These are phyloP conservation scores for Perognathus longimembris DNA, from an alignment of 2,113 vertebrate species.

Conservation along the genomic window DNA sequence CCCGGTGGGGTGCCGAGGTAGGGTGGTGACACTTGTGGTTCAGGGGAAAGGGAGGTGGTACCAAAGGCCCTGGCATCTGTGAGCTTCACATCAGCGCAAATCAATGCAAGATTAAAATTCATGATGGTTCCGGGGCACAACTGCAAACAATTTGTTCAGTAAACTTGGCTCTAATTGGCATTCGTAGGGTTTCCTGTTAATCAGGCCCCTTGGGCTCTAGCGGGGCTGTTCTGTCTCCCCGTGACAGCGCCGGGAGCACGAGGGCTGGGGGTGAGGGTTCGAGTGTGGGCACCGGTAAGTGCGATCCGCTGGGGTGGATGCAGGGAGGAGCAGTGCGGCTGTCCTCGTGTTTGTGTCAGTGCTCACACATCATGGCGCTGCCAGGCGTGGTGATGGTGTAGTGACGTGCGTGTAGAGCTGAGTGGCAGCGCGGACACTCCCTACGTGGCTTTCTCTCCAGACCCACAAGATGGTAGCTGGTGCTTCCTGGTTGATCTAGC, in stretches of 20 bases:
- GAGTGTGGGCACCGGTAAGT: too few relatives aligned
- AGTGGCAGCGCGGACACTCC: neutral
- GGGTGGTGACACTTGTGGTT: neutral
- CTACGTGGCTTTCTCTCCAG: neutral
- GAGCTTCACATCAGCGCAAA: slow-evolving; percentile 78
- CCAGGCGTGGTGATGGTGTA: neutral
- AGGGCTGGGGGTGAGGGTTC: neutral
- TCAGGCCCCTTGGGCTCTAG: slow-evolving; percentile 86
- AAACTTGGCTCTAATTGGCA: slow-evolving; percentile 91
- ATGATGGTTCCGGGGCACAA: slow-evolving; percentile 91
- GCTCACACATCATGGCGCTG: neutral
- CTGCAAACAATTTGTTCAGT: slow-evolving; percentile 90
- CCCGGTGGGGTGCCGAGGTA: neutral
- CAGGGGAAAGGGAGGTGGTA: neutral
- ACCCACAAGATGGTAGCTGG: neutral
- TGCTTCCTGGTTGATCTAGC: too few relatives aligned
- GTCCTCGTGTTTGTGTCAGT: too few relatives aligned
- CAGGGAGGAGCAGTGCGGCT: neutral
- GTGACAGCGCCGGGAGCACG: slow-evolving; percentile 71
- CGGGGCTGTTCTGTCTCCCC: slow-evolving; percentile 82
- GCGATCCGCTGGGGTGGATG: neutral
- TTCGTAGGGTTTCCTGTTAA: slow-evolving; percentile 89
- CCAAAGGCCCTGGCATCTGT: slow-evolving; percentile 68
- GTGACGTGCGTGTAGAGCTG: too few relatives aligned
- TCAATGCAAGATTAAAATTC: slow-evolving; percentile 90